Evolutionary conservation across 1,140 invertebrate genomes (phyloP), one percentile per base, ranked within the genome.

Genomic region (Eurosta solidaginis): DNA sequence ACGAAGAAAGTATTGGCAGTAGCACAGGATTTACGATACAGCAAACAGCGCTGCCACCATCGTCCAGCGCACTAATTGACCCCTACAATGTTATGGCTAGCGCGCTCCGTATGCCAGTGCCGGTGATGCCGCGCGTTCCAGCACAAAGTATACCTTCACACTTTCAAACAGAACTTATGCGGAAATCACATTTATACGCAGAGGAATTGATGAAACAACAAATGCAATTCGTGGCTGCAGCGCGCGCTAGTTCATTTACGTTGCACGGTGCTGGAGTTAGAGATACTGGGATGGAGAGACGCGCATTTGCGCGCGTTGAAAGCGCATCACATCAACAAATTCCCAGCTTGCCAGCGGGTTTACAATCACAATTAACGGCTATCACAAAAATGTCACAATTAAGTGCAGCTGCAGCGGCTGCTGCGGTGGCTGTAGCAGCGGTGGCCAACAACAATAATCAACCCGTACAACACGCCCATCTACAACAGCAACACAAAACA

Each of bases 161-260:
- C 52, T 85, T 87, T 10, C 86, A 88, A 79, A 85, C 87, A 81
- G 86, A 88, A 36, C 83, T 88, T 63, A 80, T 88, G 49, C 84
- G 87, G 22, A 88, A 87, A 22, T 87, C 86, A 0, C 86, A 88
- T 63, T 80, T 88, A 9, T 88, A 88, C 10, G 87, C 87, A n/a
- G 87, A 87, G 81, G 86, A 88, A 79, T 78, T 88, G 7, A 85
- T 88, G 84, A 87, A 88, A 79, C 87, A 88, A 74, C 87, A 87
- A 79, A 87, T 88, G 84, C 86, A 86, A 45, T 81, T 88, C 1
- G 86, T 88, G 86, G 86, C 87, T 3, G 87, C 84, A 9, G 87
- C 87, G 6, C 54, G 86, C 0, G 84, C 85, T 0, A 76, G 54
- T 20, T 85, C 85, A 0, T 79, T 87, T 17, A 82, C 84, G 74